Conservation (phyloP, 2,888 invertebrate species). For the Calameuta idolon region DNA sequence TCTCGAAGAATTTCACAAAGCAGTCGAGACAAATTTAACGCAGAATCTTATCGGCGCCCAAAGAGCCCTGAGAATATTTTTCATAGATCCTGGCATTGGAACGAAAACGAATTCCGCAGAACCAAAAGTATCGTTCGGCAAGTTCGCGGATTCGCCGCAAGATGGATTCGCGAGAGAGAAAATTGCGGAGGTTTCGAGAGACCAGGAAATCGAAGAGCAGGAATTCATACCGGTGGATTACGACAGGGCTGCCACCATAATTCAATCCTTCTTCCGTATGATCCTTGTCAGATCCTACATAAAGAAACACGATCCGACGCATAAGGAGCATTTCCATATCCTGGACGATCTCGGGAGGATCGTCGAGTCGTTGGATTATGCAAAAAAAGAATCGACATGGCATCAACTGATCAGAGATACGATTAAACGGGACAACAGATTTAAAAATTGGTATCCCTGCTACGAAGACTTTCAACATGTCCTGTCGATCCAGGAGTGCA, state of each 20-base stretch:
- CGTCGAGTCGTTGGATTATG: constrained; percentile 34
- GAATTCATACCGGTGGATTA: not conserved
- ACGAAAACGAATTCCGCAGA: not conserved
- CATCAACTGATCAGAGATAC: constrained; percentile 35
- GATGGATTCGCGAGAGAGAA: not conserved
- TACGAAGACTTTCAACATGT: constrained; percentile 39
- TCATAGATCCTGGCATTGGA: constrained; percentile 34
- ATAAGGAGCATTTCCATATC: constrained; percentile 32
- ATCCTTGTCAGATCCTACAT: constrained; percentile 33
- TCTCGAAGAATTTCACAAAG: constrained; percentile 28
- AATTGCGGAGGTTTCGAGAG: not conserved
- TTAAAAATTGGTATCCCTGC: constrained; percentile 33
- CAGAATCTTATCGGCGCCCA: constrained; percentile 11
- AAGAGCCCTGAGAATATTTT: constrained; percentile 43
- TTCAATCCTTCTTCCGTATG: constrained; percentile 48
- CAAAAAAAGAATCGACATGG: constrained; percentile 21
- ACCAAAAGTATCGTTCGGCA: not conserved
- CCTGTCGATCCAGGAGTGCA: constrained; percentile 38
- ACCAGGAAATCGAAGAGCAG: not conserved
- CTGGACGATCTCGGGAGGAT: constrained; percentile 30
- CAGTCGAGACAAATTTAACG: constrained; percentile 9
- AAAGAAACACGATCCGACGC: constrained; percentile 32
- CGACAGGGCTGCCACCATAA: constrained; percentile 28
- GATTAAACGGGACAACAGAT: constrained; percentile 24
- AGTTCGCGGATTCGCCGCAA: not conserved